Percentiles rank a stretch among this genome's conserved stretches.
These are phyloP conservation scores for Folsomia manolachei DNA, from an alignment of 2,888 invertebrate species.

Conservation along the genomic window DNA sequence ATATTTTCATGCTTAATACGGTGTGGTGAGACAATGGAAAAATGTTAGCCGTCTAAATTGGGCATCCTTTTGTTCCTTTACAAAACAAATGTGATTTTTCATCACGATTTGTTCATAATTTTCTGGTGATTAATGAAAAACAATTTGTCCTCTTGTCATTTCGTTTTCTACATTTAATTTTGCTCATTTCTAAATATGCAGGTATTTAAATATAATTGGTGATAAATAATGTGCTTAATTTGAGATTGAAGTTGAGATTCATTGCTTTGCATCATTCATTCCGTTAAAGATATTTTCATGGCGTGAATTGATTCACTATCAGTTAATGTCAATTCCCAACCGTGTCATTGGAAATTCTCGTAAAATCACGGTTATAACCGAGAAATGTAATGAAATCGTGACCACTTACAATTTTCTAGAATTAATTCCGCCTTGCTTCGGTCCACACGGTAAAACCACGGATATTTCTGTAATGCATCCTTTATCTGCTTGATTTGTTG, in stretches of 20 bases:
- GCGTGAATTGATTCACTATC: neutral
- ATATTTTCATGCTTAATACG: neutral
- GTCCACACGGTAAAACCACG: constrained; percentile 50
- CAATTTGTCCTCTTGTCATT: neutral
- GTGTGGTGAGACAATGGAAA: neutral
- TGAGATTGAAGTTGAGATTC: neutral
- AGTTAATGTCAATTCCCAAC: neutral
- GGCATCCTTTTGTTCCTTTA: neutral
- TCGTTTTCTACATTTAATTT: neutral
- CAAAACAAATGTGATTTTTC: neutral
- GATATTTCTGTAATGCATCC: constrained; percentile 48
- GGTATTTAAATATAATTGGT: no score
- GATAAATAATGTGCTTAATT: neutral
- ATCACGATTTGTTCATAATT: neutral
- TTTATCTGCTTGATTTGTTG: constrained; percentile 48
- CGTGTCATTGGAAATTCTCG: neutral
- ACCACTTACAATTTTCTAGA: constrained; percentile 49
- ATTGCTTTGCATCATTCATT: no score
- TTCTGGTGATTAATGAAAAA: neutral
- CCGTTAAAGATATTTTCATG: no score
- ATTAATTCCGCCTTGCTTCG: constrained; percentile 49
- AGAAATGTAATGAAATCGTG: constrained; percentile 8
- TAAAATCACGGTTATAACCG: neutral
- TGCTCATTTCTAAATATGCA: no score
- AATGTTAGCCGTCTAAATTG: neutral